phyloP scores from a whole-genome alignment of 2,888 invertebrate species.

The Physocephala rufipes region DNA sequence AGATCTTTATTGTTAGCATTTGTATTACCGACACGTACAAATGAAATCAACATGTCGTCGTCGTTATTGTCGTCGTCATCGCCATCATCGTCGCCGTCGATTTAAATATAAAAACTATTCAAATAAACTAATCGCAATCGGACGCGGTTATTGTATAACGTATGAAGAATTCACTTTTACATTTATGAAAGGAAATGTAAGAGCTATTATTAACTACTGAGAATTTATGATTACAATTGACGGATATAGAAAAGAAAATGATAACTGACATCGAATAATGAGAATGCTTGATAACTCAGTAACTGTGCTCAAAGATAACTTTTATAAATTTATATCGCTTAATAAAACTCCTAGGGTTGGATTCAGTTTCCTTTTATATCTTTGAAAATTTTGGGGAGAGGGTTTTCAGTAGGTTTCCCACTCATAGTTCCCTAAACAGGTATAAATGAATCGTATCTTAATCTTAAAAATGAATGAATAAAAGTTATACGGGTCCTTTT shows the following conservation, averaged over 20 bases:
- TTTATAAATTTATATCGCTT: too few relatives aligned
- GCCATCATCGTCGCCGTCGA: not conserved
- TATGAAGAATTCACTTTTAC: not conserved
- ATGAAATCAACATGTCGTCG: slow-evolving; percentile 45
- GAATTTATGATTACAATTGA: slow-evolving; percentile 1
- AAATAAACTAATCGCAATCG: slow-evolving; percentile 8
- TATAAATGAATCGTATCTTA: too few relatives aligned
- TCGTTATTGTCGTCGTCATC: not conserved
- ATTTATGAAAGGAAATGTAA: slow-evolving; percentile 28
- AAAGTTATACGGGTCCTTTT: too few relatives aligned
- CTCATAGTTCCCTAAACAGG: too few relatives aligned
- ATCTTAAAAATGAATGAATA: too few relatives aligned
- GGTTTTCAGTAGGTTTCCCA: too few relatives aligned
- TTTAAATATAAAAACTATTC: not conserved
- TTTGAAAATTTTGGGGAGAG: too few relatives aligned
- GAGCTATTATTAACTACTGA: slow-evolving; percentile 18
- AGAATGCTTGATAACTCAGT: too few relatives aligned
- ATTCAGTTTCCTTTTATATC: too few relatives aligned
- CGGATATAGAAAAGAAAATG: not conserved
- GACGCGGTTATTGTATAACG: slow-evolving; percentile 25
- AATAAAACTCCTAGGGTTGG: too few relatives aligned
- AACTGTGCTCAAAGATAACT: too few relatives aligned
- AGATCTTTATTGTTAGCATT: slow-evolving; percentile 29
- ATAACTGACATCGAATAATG: not conserved
- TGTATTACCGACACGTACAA: slow-evolving; percentile 47